A percentile compares a stretch with the other conserved stretches of the same genome.
Conservation (phyloP, 2,888 invertebrate species). For the Brenthis ino region DNA sequence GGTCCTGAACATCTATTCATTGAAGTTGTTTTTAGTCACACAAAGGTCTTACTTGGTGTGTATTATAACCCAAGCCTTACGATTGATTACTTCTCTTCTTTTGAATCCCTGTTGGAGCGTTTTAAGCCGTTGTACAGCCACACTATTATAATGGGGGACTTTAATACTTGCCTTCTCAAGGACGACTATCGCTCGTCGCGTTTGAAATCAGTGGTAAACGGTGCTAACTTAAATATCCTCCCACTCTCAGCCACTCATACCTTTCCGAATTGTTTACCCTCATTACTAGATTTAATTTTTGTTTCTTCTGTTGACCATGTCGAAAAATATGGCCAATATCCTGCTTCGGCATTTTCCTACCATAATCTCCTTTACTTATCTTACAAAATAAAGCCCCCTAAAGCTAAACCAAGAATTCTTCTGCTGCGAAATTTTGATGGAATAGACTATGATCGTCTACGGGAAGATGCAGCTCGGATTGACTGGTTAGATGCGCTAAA, state of each 20-base stretch:
- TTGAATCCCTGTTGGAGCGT: background rate
- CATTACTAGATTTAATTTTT: no score
- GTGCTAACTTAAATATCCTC: background rate
- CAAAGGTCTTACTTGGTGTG: background rate
- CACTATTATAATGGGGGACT: constrained; percentile 7
- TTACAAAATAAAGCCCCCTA: no score
- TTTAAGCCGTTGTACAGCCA: background rate
- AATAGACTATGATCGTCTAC: no score
- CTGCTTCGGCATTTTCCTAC: no score
- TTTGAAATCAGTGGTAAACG: background rate
- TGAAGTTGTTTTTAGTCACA: background rate
- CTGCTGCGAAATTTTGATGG: no score
- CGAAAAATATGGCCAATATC: no score
- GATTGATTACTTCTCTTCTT: background rate
- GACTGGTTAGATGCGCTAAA: no score
- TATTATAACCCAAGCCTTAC: constrained; percentile 1
- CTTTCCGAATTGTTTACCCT: background rate
- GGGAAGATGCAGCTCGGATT: no score
- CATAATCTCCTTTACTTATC: no score
- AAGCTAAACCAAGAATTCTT: no score
- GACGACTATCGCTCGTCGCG: background rate
- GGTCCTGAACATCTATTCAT: background rate
- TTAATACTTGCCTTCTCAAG: constrained; percentile 12
- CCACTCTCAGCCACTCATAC: background rate
- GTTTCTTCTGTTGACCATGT: no score